These are phyloP conservation scores for Hydrochoerus hydrochaeris DNA, from an alignment of 2,113 vertebrate species.

Conservation along the genomic window DNA sequence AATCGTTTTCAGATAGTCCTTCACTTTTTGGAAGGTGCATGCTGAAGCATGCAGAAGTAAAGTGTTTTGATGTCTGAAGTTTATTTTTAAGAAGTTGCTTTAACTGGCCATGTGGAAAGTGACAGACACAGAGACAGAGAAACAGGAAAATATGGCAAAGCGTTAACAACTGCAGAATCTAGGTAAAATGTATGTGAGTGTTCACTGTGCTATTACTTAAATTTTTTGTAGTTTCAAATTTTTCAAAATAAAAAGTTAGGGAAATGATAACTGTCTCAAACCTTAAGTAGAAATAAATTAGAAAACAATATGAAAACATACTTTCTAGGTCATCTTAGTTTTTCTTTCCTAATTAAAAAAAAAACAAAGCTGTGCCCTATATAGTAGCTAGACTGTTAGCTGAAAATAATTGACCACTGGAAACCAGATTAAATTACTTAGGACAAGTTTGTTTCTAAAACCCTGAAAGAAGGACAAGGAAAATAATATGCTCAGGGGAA, in stretches of 20 bases:
- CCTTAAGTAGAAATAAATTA: neutral
- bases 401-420: neutral
- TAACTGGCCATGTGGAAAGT: neutral
- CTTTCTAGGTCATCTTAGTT: neutral
- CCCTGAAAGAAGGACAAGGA: neutral
- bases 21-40: neutral
- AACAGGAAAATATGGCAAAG: neutral
- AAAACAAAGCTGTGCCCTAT: neutral
- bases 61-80: neutral
- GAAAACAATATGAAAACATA: neutral
- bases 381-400: neutral
- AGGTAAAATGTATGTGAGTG: neutral
- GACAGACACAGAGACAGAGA: neutral
- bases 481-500: neutral
- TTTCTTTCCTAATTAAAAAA: constrained; percentile 4
- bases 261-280: neutral
- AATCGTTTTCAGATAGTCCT: neutral
- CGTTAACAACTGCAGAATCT: neutral
- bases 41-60: neutral
- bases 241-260: neutral
- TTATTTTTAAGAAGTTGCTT: neutral
- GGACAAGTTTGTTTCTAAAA: neutral
- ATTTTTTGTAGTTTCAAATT: neutral
- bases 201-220: neutral
- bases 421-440: constrained; percentile 51